These are phyloP conservation scores for Priocnemis perturbator DNA, from an alignment of 2,888 invertebrate genomes.

Conservation along the genomic window DNA sequence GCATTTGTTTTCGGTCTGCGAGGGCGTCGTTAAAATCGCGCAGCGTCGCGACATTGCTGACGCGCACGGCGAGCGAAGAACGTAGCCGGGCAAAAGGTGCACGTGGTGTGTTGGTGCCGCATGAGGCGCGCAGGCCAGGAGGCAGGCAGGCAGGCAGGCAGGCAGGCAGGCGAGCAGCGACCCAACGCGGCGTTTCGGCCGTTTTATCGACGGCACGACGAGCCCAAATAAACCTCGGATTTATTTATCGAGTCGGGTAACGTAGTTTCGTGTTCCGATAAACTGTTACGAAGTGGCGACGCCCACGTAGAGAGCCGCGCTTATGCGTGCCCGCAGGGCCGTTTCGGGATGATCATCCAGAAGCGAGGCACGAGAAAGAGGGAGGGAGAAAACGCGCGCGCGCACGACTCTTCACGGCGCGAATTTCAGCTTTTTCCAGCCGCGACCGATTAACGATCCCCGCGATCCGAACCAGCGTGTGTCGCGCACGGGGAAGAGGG, in stretches of 20 bases:
- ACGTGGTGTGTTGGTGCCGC: too few relatives aligned
- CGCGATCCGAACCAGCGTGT: too few relatives aligned
- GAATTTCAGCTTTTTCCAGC: too few relatives aligned
- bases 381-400: constrained; percentile 11
- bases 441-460: too few relatives aligned
- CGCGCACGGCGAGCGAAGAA: neutral
- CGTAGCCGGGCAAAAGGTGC: neutral
- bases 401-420: constrained; percentile 15
- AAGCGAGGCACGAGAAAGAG: neutral
- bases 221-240: constrained; percentile 55
- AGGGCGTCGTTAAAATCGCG: neutral
- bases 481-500: too few relatives aligned
- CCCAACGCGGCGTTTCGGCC: constrained; percentile 20
- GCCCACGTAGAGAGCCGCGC: constrained; percentile 49
- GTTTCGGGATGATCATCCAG: constrained; percentile 18
- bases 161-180: neutral
- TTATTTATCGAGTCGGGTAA: constrained; percentile 58
- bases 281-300: constrained; percentile 55
- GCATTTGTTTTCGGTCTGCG: neutral
- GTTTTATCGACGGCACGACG: constrained; percentile 37
- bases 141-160: constrained; percentile 1
- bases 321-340: constrained; percentile 23
- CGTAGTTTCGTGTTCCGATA: constrained; percentile 55
- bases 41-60: too few relatives aligned
- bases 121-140: neutral